phyloP scores from a whole-genome alignment of 1,140 invertebrate species.

The Zeugodacus cucurbitae region DNA sequence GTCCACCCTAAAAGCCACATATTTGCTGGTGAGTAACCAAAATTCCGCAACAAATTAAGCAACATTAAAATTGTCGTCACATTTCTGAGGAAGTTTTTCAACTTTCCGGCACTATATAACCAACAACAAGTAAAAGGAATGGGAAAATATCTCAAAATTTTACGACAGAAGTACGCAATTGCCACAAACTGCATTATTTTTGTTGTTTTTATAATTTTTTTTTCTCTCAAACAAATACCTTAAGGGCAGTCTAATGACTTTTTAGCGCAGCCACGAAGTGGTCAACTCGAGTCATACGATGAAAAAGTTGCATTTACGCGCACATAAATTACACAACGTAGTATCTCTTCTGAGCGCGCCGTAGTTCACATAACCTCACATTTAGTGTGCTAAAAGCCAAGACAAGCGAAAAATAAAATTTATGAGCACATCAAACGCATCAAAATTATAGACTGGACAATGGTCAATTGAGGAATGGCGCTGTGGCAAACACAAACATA shows the following conservation, averaged over 20 bases:
- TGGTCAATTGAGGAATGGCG: constrained; percentile 18
- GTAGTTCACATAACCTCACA: constrained; percentile 5
- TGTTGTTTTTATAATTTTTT: not conserved
- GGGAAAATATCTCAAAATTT: not conserved
- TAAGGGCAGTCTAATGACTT: constrained; percentile 36
- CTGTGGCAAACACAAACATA: not conserved
- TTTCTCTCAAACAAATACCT: not conserved
- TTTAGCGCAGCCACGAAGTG: constrained; percentile 12
- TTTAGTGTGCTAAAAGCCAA: not conserved
- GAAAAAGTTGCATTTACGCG: constrained; percentile 34
- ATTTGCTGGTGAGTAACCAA: not conserved
- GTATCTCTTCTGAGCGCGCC: not conserved
- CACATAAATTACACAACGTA: constrained; percentile 27
- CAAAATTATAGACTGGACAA: constrained; percentile 32
- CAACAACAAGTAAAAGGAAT: not conserved
- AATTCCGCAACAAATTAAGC: constrained; percentile 29
- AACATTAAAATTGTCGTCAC: not conserved
- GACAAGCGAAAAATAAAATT: constrained; percentile 24
- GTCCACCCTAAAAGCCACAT: not conserved
- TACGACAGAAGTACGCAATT: constrained; percentile 10
- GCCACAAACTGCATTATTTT: not conserved
- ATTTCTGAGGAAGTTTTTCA: not conserved
- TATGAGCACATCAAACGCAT: constrained; percentile 33
- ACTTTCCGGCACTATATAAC: not conserved
- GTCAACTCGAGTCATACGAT: not conserved